Evolutionary conservation across 2,888 invertebrate genomes (phyloP).

Genomic region (Zygaena filipendulae): DNA sequence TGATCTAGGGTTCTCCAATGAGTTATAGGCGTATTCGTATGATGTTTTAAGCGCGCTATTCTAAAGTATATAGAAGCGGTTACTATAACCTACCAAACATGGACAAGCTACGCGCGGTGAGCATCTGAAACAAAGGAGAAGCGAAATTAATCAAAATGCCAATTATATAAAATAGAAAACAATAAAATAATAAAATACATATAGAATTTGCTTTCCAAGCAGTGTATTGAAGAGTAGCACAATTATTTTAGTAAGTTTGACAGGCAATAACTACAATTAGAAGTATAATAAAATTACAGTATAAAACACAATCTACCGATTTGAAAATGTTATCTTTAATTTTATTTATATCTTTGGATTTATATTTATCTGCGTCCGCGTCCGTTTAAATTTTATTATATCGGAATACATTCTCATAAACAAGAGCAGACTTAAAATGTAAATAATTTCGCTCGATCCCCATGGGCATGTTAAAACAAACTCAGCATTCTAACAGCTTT

Average conservation of each 20-base stretch:
- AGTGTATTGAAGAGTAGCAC: too few species aligned
- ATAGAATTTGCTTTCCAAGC: conserved; percentile 10
- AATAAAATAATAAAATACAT: conserved; percentile 1
- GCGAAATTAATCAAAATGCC: conserved; percentile 68
- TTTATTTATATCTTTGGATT: too few species aligned
- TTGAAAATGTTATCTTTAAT: too few species aligned
- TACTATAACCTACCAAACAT: conserved; percentile 54
- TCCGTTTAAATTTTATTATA: conserved; percentile 35
- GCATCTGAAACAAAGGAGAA: conserved; percentile 69
- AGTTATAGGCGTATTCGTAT: too few species aligned
- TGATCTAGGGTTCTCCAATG: too few species aligned
- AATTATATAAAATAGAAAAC: conserved; percentile 43
- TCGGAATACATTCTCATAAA: conserved; percentile 43
- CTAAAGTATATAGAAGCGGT: too few species aligned
- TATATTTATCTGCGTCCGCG: too few species aligned
- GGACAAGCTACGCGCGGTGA: conserved; percentile 46
- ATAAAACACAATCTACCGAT: too few species aligned
- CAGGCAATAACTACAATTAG: too few species aligned
- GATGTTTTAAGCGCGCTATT: conserved; percentile 5
- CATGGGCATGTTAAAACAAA: conserved; percentile 60
- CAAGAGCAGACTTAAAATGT: conserved; percentile 53
- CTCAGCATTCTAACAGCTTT: conserved; percentile 57
- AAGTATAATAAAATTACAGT: too few species aligned
- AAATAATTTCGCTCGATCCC: conserved; percentile 53
- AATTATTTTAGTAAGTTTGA: too few species aligned